Conservation (phyloP, 2,797 vertebrate species). For the Propithecus deckenii region DNA sequence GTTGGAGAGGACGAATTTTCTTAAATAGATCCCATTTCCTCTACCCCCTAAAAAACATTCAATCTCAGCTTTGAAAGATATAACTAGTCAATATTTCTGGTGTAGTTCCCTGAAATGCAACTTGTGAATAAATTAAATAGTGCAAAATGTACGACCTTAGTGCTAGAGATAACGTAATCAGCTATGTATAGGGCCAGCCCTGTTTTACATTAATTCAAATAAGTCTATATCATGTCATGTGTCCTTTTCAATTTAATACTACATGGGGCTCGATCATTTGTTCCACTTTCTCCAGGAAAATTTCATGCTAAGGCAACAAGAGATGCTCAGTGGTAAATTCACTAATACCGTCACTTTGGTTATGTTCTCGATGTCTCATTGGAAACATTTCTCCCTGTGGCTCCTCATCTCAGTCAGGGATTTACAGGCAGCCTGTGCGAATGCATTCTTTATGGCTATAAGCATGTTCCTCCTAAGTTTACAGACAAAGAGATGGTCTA, state of each 20-base stretch:
- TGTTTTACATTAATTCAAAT: not conserved
- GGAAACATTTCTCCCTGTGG: not conserved
- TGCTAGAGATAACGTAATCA: not conserved
- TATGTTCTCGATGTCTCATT: not conserved
- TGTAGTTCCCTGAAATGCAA: not conserved
- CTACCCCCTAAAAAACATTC: not conserved
- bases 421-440: not conserved
- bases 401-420: not conserved
- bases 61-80: not conserved
- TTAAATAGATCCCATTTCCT: not conserved
- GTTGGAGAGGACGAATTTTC: not conserved
- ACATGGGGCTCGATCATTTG: not conserved
- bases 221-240: not conserved
- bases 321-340: not conserved
- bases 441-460: not conserved
- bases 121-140: not conserved
- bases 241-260: not conserved
- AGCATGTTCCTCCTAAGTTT: not conserved
- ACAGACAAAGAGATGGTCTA: not conserved
- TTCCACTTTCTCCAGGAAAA: not conserved
- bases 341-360: not conserved
- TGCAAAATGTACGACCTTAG: not conserved
- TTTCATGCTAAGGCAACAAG: not conserved
- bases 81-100: not conserved
- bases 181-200: not conserved